phyloP scores from a whole-genome alignment of 1,140 invertebrate genomes.

The Plutomurus gul region DNA sequence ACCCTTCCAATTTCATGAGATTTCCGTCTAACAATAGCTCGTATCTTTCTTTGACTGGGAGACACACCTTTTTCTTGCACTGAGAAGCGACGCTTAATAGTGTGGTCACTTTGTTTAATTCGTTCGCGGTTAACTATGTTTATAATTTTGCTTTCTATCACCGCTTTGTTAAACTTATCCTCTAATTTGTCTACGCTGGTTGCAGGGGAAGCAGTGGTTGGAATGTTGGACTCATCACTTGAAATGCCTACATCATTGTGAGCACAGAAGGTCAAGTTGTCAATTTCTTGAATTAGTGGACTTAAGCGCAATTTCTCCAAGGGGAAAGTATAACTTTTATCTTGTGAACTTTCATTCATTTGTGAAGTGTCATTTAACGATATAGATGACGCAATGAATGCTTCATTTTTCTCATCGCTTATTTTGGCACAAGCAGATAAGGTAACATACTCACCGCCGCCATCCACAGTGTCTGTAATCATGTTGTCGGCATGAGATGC shows the following conservation, averaged over 20 bases:
- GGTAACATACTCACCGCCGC: constrained; percentile 39
- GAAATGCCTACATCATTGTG: background rate
- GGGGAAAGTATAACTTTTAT: background rate
- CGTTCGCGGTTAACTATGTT: background rate
- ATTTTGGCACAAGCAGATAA: constrained; percentile 29
- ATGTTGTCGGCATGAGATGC: too few relatives aligned
- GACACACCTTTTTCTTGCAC: constrained; percentile 38
- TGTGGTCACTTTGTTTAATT: background rate
- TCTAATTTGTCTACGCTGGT: constrained; percentile 17
- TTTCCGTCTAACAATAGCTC: constrained; percentile 20
- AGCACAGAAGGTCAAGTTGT: constrained; percentile 40
- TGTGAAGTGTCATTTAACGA: background rate
- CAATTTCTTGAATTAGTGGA: constrained; percentile 49
- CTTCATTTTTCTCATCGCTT: constrained; percentile 39
- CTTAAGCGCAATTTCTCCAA: constrained; percentile 35
- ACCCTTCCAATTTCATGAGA: constrained; percentile 33
- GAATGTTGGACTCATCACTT: background rate
- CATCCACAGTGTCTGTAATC: background rate
- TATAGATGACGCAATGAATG: constrained; percentile 43
- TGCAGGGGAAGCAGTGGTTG: background rate
- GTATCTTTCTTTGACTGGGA: constrained; percentile 31
- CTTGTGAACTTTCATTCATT: background rate
- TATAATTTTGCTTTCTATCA: constrained; percentile 44
- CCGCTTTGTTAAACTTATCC: constrained; percentile 36
- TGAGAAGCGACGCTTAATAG: constrained; percentile 19